These are phyloP conservation scores for Merops nubicus DNA, from an alignment of 2,113 vertebrate species.

Conservation along the genomic window DNA sequence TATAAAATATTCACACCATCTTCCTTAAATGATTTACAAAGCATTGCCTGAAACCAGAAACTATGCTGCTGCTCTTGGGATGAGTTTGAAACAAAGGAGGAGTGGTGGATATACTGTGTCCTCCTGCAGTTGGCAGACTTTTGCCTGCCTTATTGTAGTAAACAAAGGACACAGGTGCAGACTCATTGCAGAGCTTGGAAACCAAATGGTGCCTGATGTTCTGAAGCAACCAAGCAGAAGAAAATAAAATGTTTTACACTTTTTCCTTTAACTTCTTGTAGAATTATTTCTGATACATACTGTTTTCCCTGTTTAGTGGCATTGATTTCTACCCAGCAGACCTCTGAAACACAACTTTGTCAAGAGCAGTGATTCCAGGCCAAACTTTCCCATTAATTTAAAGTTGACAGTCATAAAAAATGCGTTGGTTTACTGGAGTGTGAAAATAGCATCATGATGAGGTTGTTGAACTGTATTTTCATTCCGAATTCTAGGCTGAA, in stretches of 20 bases:
- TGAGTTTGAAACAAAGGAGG: not conserved
- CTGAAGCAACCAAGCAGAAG: not conserved
- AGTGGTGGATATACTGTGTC: not conserved
- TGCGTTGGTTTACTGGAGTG: not conserved
- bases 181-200: not conserved
- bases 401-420: not conserved
- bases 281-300: not conserved
- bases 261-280: not conserved
- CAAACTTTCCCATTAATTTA: not conserved
- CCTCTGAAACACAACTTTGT: not conserved
- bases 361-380: not conserved
- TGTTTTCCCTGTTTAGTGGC: not conserved
- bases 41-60: not conserved
- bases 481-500: not conserved
- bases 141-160: not conserved
- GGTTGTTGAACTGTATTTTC: not conserved
- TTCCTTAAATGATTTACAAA: constrained; percentile 20
- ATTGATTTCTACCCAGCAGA: not conserved
- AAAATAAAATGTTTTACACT: not conserved
- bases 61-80: not conserved
- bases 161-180: not conserved
- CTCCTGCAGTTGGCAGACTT: not conserved
- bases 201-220: not conserved
- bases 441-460: not conserved
- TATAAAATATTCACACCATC: not conserved